Base-by-base conservation (phyloP, 2,113 vertebrate genomes). In the Percopsis transmontana region DNA sequence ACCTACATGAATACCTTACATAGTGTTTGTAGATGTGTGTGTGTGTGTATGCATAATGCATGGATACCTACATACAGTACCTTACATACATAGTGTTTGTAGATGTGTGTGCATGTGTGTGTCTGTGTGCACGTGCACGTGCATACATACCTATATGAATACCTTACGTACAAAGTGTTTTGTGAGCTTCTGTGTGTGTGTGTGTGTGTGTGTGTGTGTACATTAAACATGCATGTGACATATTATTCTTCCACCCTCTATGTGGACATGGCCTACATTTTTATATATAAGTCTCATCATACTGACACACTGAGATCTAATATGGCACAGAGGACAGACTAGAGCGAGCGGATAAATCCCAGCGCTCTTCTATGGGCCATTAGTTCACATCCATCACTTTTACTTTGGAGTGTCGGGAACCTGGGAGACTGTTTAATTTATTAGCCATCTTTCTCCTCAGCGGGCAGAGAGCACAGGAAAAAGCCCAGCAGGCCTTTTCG, bases 341-440 rank as follows among this genome's bases (percentile, higher is more conserved):
- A 10, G 62, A 59, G 24, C 41, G 2, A 65, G 58, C 55, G 70
- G 51, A 71, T 55, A 68, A 74, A 66, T 83, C 80, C 59, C 69
- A 66, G 55, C 50, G 72, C 74, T 66, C 78, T 65, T 70, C 62
- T 63, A 61, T 74, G 72, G 64, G 60, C 62, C 68, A 74, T 79
- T 78, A 79, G 68, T 79, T 85, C 72, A 64, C 70, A 80, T 80
- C 70, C 77, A 77, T 79, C 77, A 77, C 66, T 76, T 64, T 69
- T 21, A 24, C 72, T 72, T 77, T 59, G 56, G 53, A 68, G 58
- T 47, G 0, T 57, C 9, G 27, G 76, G 56, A 63, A 57, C 39
- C 3, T 33, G 50, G 40, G 38, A 53, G 54, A 63, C 62, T 74
- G 54, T 56, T 64, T 75, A 67, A 77, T 85, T 77, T 68, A 79